phyloP scores from a whole-genome alignment of 1,140 invertebrate species.

The Lamellibrachia luymesi region DNA sequence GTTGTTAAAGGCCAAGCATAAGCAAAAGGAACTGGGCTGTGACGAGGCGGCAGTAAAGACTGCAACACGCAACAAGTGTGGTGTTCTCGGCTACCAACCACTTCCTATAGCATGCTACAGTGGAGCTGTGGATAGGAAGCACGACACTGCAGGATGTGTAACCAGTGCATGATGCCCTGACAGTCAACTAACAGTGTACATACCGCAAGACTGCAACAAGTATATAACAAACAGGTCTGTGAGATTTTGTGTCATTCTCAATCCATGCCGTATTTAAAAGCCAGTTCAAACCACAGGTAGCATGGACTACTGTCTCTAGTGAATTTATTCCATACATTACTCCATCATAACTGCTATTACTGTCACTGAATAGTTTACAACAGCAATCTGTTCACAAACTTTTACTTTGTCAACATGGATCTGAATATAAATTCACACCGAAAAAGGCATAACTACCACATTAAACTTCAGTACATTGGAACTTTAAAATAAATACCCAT shows the following conservation, averaged over 20 bases:
- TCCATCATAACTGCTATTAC: neutral
- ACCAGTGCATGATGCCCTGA: neutral
- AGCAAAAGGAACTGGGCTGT: neutral
- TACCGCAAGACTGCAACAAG: neutral
- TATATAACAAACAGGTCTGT: neutral
- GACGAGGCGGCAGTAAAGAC: neutral
- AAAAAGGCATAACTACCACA: neutral
- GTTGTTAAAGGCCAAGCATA: neutral
- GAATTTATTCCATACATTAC: no score
- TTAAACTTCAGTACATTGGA: neutral
- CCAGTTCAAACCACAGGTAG: neutral
- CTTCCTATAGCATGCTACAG: neutral
- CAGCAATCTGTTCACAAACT: no score
- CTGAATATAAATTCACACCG: neutral
- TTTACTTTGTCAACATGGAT: neutral
- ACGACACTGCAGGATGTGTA: neutral
- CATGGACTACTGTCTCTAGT: neutral
- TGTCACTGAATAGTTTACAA: no score
- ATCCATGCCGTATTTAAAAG: neutral
- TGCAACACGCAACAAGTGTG: neutral
- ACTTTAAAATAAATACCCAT: no score
- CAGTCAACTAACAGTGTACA: neutral
- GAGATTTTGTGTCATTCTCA: neutral
- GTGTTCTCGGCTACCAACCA: neutral
- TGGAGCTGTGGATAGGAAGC: neutral